Conservation (phyloP, 2,888 invertebrate genomes). For the Meteorus cinctellus region DNA sequence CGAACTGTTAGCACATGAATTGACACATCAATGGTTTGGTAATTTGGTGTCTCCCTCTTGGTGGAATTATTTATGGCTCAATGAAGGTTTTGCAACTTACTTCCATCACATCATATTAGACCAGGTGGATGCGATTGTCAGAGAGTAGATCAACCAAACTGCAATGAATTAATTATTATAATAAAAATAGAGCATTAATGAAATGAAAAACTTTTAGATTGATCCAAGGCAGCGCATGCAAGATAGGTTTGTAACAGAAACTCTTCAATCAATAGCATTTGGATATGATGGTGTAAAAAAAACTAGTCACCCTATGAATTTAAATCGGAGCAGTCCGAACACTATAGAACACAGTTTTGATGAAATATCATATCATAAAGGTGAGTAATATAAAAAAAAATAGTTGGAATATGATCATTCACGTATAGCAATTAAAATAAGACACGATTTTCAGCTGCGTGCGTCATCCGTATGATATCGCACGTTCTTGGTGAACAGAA, state of each 20-base stretch:
- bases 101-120: conserved; percentile 73
- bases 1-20: conserved; percentile 74
- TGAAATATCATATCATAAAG: conserved; percentile 78
- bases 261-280: conserved; percentile 72
- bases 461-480: conserved; percentile 77
- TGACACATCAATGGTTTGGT: conserved; percentile 77
- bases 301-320: conserved; percentile 75
- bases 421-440: neutral
- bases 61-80: conserved; percentile 73
- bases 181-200: too few species aligned
- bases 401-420: conserved; percentile 37
- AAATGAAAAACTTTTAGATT: conserved; percentile 34
- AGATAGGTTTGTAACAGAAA: conserved; percentile 75
- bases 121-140: conserved; percentile 11
- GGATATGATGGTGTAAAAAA: conserved; percentile 68
- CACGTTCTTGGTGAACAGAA: conserved; percentile 72
- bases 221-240: conserved; percentile 70
- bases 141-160: too few species aligned
- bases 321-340: conserved; percentile 72
- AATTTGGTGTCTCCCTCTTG: conserved; percentile 70
- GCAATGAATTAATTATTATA: too few species aligned
- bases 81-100: conserved; percentile 76
- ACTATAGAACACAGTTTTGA: conserved; percentile 77
- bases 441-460: conserved; percentile 68
- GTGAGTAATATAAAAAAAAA: conserved; percentile 61